Conservation (phyloP, 2,113 vertebrate species). For the Festucalex cinctus region DNA sequence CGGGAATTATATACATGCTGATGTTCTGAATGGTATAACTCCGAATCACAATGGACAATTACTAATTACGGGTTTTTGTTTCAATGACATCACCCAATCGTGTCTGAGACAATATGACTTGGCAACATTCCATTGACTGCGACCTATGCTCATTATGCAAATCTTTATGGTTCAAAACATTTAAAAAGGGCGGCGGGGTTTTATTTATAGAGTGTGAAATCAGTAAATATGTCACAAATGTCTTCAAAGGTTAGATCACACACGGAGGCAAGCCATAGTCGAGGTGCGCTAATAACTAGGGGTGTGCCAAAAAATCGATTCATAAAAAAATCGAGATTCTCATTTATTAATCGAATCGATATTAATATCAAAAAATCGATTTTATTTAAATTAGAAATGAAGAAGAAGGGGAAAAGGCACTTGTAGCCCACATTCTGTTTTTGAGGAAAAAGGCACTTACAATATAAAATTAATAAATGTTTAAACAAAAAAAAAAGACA, state of each 20-base stretch:
- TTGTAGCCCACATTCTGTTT: too few species aligned
- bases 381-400: too few species aligned
- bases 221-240: conserved; percentile 60
- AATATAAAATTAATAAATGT: too few species aligned
- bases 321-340: too few species aligned
- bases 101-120: conserved; percentile 51
- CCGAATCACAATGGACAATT: neutral
- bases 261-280: conserved; percentile 25
- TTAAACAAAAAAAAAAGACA: too few species aligned
- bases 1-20: neutral
- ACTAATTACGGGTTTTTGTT: neutral
- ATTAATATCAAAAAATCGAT: too few species aligned
- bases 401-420: too few species aligned
- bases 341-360: too few species aligned
- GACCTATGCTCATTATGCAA: conserved; percentile 69
- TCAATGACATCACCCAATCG: conserved; percentile 20
- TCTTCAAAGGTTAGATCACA: conserved; percentile 34
- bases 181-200: conserved; percentile 30
- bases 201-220: conserved; percentile 58
- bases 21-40: neutral
- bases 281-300: conserved; percentile 22
- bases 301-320: too few species aligned
- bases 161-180: conserved; percentile 65
- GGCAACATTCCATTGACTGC: conserved; percentile 70
- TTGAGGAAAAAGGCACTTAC: too few species aligned